Base-by-base conservation (phyloP, 2,888 invertebrate species). In the Platycheirus rosarum region DNA sequence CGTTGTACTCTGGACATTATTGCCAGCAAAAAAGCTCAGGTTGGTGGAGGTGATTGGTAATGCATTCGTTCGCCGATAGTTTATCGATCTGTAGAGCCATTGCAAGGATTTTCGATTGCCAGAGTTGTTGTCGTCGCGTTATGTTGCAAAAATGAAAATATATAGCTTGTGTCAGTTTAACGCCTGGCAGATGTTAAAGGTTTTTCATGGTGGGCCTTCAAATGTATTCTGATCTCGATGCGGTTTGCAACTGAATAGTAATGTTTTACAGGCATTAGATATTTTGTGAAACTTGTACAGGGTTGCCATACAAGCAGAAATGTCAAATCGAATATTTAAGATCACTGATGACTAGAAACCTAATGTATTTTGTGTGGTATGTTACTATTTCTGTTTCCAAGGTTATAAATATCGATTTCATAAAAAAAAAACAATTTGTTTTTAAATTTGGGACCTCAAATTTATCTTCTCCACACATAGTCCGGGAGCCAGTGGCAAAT, bases 201-300 rank as follows among this genome's bases (percentile, higher is more conserved):
- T 20, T 20, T 53, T 35, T 53, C 35, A 20, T 53, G 53, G 35
- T 53, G 35, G 53, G 35, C 53, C 53, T 53, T 53, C 53, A 53
- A 53, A 53, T 35, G 20, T 13, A 53, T 13, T 35, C 20, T 35
- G 18, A 53, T 53, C 18, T 37, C 20, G n/a, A 53, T 53, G 53
- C 1, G 35, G 18, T 53, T 53, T 53, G 16, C 8, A 18, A 16
- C 11, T 51, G 11, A 29, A 29, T 16, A 8, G 9, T 6, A 32
- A 49, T 18, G 9, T 4, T 14, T 14, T 9, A 20, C 49, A 7
- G 49, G 49, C 14, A n/a, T n/a, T n/a, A 26, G 49, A 11, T 5
- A 4, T 26, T 49, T 49, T 16, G 16, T 29, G 16, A 29, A 14
- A 49, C 9, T 11, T 23, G 6, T 4, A 23, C 23, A 23, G 23